phyloP scores from a whole-genome alignment of 2,113 vertebrate species.

The Pollachius pollachius region DNA sequence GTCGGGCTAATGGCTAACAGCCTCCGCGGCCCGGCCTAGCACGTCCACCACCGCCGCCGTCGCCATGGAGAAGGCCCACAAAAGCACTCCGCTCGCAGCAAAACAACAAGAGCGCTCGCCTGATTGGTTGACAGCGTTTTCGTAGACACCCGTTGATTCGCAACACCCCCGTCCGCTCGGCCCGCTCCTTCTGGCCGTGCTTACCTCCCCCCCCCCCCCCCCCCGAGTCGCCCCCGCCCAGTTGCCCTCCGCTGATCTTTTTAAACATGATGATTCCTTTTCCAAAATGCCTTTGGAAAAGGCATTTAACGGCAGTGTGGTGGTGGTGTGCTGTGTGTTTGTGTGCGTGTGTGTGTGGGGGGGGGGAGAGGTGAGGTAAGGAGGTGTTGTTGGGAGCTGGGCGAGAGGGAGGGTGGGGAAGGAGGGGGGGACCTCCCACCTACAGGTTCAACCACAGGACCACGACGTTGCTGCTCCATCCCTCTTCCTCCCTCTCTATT shows the following conservation, averaged over 20 bases:
- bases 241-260: conserved; percentile 65
- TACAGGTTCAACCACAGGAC: conserved; percentile 57
- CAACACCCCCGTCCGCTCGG: conserved; percentile 45
- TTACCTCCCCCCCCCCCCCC: conserved; percentile 49
- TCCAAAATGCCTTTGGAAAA: no score
- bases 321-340: background rate
- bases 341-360: background rate
- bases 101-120: background rate
- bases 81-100: conserved; percentile 51
- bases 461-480: conserved; percentile 42
- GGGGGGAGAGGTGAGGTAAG: background rate
- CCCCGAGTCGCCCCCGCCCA: conserved; percentile 39
- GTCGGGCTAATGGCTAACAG: conserved; percentile 67
- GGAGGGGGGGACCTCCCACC: conserved; percentile 66
- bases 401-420: background rate
- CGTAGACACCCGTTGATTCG: conserved; percentile 69
- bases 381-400: conserved; percentile 2
- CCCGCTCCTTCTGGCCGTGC: conserved; percentile 55
- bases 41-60: no score
- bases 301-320: conserved; percentile 64
- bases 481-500: background rate
- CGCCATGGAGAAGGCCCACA: conserved; percentile 38
- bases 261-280: conserved; percentile 66
- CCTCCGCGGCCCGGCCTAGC: conserved; percentile 21
- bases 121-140: conserved; percentile 42